These are phyloP conservation scores for Drosophila fulvimacula DNA, from an alignment of 2,888 invertebrate genomes.

Conservation along the genomic window DNA sequence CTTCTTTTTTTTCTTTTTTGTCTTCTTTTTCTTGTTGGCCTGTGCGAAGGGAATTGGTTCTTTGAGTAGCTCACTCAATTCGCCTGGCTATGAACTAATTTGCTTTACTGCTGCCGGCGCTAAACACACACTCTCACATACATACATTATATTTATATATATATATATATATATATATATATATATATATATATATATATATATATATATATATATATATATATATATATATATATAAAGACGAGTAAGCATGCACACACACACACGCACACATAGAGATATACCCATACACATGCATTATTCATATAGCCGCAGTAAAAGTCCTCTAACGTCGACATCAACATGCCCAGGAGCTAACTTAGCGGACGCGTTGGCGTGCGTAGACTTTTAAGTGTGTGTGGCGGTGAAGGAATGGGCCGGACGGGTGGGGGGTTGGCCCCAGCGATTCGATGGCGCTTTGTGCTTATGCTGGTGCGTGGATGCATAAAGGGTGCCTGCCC, in stretches of 20 bases:
- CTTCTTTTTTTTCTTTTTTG: slow-evolving; percentile 1
- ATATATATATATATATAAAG: not conserved
- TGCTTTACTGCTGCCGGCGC: slow-evolving; percentile 70
- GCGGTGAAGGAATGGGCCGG: not conserved
- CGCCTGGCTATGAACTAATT: slow-evolving; percentile 73
- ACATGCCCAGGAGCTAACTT: slow-evolving; percentile 68
- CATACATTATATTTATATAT: too few relatives aligned
- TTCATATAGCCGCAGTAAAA: slow-evolving; percentile 75
- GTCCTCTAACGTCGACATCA: slow-evolving; percentile 61
- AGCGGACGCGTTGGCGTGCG: slow-evolving; percentile 72
- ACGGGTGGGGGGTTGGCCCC: not conserved
- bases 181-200: not conserved
- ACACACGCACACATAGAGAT: slow-evolving; percentile 1
- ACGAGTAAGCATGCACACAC: not conserved
- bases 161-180: not conserved
- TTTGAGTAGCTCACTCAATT: slow-evolving; percentile 65
- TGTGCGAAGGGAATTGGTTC: slow-evolving; percentile 13
- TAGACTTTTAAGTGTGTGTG: slow-evolving; percentile 68
- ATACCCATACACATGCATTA: slow-evolving; percentile 63
- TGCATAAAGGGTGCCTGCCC: not conserved
- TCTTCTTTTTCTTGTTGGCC: not conserved
- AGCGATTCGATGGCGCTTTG: slow-evolving; percentile 24
- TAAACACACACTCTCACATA: slow-evolving; percentile 18
- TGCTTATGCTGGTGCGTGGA: slow-evolving; percentile 7
- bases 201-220: not conserved